A percentile compares a stretch with the other conserved stretches of the same genome.
phyloP scores from a whole-genome alignment of 2,113 vertebrate genomes.

The Syrmaticus mikado region DNA sequence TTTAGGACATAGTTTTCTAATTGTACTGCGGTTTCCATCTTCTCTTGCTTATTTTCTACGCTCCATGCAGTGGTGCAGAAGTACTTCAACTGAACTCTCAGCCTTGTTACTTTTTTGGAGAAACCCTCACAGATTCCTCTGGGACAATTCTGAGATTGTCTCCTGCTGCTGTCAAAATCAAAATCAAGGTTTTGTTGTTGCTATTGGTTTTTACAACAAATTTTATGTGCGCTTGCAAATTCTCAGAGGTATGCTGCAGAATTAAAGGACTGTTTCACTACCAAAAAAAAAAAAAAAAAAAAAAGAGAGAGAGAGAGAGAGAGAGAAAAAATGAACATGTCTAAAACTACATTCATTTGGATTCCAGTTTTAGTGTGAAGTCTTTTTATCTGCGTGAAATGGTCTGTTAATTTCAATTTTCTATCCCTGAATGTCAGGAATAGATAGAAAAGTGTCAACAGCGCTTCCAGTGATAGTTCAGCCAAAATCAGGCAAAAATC shows the following conservation, averaged over 20 bases:
- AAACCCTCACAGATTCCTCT: background rate
- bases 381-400: background rate
- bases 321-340: fast-evolving
- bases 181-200: background rate
- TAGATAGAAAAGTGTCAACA: constrained; percentile 16
- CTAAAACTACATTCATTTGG: background rate
- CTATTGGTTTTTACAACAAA: background rate
- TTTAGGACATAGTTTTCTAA: background rate
- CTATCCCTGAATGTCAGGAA: background rate
- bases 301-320: no score
- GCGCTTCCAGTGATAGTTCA: background rate
- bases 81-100: background rate
- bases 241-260: background rate
- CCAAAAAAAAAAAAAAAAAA: background rate
- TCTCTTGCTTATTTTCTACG: background rate
- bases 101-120: background rate
- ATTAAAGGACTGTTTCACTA: background rate
- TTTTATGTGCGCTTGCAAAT: background rate
- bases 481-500: background rate
- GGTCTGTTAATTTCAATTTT: background rate
- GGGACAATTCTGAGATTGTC: background rate
- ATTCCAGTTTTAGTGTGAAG: background rate
- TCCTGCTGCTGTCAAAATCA: background rate
- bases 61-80: background rate
- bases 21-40: background rate